Percentiles rank a stretch among this genome's conserved stretches.
Conservation (phyloP, 2,797 vertebrate genomes). For the Acomys russatus region DNA sequence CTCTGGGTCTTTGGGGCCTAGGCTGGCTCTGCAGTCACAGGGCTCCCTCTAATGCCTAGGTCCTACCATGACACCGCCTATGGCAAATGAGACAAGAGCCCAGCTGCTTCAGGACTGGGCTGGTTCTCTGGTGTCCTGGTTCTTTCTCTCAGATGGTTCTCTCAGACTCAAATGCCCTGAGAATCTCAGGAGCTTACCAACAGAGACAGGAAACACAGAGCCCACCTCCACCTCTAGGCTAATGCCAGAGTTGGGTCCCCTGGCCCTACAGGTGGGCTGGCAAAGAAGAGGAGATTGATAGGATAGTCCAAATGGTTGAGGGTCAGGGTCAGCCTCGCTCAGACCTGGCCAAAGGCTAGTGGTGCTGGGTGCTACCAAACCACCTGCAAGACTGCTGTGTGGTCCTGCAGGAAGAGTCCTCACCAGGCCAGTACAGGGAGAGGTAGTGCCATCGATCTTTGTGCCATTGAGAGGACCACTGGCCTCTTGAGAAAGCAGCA, state of each 20-base stretch:
- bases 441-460: conserved; percentile 91
- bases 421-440: conserved; percentile 91
- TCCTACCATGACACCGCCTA: not conserved
- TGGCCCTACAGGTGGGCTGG: not conserved
- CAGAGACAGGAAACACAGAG: accelerated
- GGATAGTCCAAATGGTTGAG: too few relatives aligned
- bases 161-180: accelerated
- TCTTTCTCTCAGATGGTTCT: too few relatives aligned
- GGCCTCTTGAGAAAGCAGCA: conserved; percentile 75
- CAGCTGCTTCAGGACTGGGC: too few relatives aligned
- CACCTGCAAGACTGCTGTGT: not conserved
- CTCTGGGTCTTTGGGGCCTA: too few relatives aligned
- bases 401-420: conserved; percentile 90
- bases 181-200: not conserved
- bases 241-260: not conserved
- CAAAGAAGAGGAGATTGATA: not conserved
- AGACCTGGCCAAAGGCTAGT: not conserved
- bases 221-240: not conserved
- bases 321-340: not conserved
- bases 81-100: too few relatives aligned
- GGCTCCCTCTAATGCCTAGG: not conserved
- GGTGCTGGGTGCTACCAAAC: not conserved
- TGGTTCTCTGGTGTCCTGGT: too few relatives aligned
- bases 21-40: accelerated
- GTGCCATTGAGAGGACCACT: conserved; percentile 88